Base-by-base conservation (phyloP, 2,888 invertebrate genomes). In the Rotaria sp. region DNA sequence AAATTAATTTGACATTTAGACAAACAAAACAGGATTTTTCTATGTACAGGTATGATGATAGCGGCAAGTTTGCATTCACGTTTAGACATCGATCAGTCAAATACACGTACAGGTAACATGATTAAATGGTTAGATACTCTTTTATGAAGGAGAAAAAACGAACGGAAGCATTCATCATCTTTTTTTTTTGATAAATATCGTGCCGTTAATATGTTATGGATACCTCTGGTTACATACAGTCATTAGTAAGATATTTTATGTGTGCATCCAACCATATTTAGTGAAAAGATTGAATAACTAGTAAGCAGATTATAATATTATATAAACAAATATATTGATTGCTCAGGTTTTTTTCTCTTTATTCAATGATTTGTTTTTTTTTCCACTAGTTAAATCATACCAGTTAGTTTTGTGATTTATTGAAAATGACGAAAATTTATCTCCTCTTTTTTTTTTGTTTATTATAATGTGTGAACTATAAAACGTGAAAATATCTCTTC, bases 151-250 rank as follows among this genome's bases (percentile, higher is more conserved):
- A 67, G 30, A 67, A 35, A 55, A 67, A 35, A 67, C n/a, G n/a
- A 35, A 52, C 52, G 67, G 35, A 35, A 67, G 67, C 67, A 35
- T 21, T 67, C 67, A 35, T 35, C 67, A 18, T n/a, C n/a, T 67
- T 67, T 21, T 67, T 67, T 67, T 67, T 67, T 67, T 35, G 67
- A 67, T 67, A 67, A 67, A 67, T 67, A 67, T 67, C 67, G 67
- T 67, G 67, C 67, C 67, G 67, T 67, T 67, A 67, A 35, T 67
- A 67, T 67, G 67, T 67, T 67, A 67, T 67, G 18, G 67, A 35
- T 67, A 67, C 67, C 67, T 67, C 67, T 67, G 18, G 35, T 67
- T 67, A 35, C 15, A 67, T 67, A 38, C 67, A 67, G 35, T 67
- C 67, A 67, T 67, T 67, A 67, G 67, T 67, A 67, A 67, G 67